Evolutionary conservation across 2,797 vertebrate genomes (phyloP), one percentile per base, ranked within the genome.

Genomic region (Triplophysa yarkandensis): DNA sequence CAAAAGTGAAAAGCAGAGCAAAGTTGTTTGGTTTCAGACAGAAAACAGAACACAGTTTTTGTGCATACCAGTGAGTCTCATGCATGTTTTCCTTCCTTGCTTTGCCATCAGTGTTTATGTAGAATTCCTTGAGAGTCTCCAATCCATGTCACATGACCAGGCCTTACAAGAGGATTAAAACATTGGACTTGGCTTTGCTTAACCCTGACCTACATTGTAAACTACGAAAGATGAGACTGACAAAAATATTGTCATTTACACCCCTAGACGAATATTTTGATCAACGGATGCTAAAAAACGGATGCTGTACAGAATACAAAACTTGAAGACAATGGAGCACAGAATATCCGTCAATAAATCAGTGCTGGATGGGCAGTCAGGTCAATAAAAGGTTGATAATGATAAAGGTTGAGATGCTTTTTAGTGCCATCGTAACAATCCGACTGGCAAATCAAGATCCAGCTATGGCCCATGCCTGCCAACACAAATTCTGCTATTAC

Each of bases 101-200:
- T 43, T 65, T 32, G 60, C 55, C 61, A 11, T 27, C 36, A 36
- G 27, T 71, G 8, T 68, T 62, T 68, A n/a, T 71, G 52, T 25
- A 32, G 34, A 32, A 66, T 63, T 70, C 75, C 44, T 23, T 52
- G 50, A 61, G 13, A 73, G 54, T 63, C 71, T 73, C 57, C 61
- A 73, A 76, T 82, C 41, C 23, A 0, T 66, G 30, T 73, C 71
- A 66, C 27, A 71, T 68, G 69, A 71, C 16, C 48, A 74, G 73
- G 68, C 39, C 30, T 64, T 60, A 63, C 68, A 78, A 76, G 70
- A 65, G 68, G 81, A 80, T 78, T 72, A 80, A 68, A 55, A 68
- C 41, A 25, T 46, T 44, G 61, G 52, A 39, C 60, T 64, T 60
- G 52, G 66, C 39, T 41, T 13, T 44, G 54, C 36, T 68, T 21